Conservation (phyloP, 1,140 invertebrate genomes). For the Dinoponera quadriceps region DNA sequence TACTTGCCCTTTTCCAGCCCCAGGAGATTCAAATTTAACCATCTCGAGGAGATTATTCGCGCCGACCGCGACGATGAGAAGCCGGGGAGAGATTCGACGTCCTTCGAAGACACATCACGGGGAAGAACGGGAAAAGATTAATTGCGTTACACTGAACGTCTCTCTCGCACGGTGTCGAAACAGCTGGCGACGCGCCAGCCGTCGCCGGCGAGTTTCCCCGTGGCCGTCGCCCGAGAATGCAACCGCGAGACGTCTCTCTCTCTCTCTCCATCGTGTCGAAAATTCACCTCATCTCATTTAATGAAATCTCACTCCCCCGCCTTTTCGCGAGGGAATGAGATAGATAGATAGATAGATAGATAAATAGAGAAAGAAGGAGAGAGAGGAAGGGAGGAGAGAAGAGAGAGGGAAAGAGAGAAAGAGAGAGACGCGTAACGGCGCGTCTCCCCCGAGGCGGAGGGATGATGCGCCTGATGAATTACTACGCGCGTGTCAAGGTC, state of each 20-base stretch:
- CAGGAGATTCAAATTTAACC: too few relatives aligned
- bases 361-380: too few relatives aligned
- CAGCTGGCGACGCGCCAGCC: not conserved
- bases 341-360: too few relatives aligned
- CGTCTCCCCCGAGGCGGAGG: not conserved
- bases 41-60: not conserved
- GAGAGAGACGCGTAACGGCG: not conserved
- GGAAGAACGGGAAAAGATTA: conserved; percentile 2
- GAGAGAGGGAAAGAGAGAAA: not conserved
- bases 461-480: not conserved
- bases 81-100: not conserved
- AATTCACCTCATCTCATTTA: not conserved
- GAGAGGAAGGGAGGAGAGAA: not conserved
- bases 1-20: too few relatives aligned
- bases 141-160: not conserved
- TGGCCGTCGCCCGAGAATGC: not conserved
- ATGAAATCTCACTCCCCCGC: not conserved
- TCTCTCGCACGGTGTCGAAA: not conserved
- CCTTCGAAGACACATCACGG: not conserved
- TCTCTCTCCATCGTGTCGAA: not conserved
- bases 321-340: too few relatives aligned
- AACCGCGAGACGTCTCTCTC: not conserved
- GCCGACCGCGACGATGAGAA: not conserved
- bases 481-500: not conserved
- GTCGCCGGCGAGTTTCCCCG: not conserved